phyloP scores from a whole-genome alignment of 2,888 invertebrate species.

The Leptarthrus brevirostris region DNA sequence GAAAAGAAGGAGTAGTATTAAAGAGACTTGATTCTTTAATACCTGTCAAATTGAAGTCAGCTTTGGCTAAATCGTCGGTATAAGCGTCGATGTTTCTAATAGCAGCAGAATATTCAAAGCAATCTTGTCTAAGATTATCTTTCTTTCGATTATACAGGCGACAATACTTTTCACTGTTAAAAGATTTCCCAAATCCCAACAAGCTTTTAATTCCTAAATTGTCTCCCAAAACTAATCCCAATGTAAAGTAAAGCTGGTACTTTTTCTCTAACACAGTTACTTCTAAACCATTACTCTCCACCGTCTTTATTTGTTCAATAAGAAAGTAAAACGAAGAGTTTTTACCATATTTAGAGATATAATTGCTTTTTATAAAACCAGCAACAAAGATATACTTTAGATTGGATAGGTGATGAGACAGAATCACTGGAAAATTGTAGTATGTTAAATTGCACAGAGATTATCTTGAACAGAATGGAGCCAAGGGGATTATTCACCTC shows the following conservation, averaged over 20 bases:
- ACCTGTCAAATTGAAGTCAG: slow-evolving; percentile 36
- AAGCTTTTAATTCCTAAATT: neutral
- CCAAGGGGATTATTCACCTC: slow-evolving; percentile 48
- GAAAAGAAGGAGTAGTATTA: slow-evolving; percentile 39
- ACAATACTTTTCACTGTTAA: no score
- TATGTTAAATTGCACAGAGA: neutral
- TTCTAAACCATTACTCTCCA: neutral
- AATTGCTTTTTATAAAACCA: neutral
- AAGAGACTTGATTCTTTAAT: slow-evolving; percentile 36
- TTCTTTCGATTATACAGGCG: no score
- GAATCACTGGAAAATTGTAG: neutral
- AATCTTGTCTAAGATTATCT: no score
- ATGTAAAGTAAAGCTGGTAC: neutral
- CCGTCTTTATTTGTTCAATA: neutral
- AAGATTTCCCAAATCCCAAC: neutral
- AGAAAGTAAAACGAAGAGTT: neutral
- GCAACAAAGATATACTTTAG: neutral
- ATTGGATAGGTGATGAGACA: neutral
- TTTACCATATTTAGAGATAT: neutral
- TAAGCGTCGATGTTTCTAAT: neutral
- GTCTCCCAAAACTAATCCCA: neutral
- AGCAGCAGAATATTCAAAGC: neutral
- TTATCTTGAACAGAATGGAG: slow-evolving; percentile 4
- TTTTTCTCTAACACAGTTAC: neutral
- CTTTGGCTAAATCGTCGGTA: slow-evolving; percentile 14